phyloP scores from a whole-genome alignment of 2,888 invertebrate genomes.

The Clitarchus hookeri region DNA sequence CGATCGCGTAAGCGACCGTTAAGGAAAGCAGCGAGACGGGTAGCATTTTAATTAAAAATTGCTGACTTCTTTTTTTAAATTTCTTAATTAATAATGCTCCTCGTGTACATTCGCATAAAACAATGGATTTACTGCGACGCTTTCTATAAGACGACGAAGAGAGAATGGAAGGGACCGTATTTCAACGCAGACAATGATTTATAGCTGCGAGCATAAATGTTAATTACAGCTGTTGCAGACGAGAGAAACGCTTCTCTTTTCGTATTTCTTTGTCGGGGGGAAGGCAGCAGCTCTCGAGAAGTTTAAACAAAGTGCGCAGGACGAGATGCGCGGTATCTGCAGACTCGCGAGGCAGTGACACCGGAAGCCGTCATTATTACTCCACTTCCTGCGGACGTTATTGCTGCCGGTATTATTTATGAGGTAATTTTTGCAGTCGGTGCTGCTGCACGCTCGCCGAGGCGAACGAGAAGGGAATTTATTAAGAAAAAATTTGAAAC shows the following conservation, averaged over 20 bases:
- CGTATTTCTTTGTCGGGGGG: background rate
- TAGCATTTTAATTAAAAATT: background rate
- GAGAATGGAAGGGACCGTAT: background rate
- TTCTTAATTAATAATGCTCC: background rate
- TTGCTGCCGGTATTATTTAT: background rate
- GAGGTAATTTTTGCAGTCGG: too few relatives aligned
- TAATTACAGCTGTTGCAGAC: slow-evolving; percentile 14
- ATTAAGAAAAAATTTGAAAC: too few relatives aligned
- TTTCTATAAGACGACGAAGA: background rate
- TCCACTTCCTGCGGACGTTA: background rate
- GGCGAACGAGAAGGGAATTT: too few relatives aligned
- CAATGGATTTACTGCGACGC: slow-evolving; percentile 1
- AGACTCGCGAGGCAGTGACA: background rate
- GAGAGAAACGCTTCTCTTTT: background rate
- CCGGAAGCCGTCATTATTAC: background rate
- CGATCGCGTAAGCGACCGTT: too few relatives aligned
- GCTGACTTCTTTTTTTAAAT: background rate
- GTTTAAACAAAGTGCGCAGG: background rate
- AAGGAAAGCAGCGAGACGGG: too few relatives aligned
- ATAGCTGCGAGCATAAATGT: slow-evolving; percentile 14
- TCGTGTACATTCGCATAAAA: background rate
- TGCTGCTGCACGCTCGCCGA: too few relatives aligned
- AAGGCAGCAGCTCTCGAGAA: background rate
- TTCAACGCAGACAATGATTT: background rate
- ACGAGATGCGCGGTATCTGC: background rate